phyloP scores from a whole-genome alignment of 2,797 vertebrate species.

The Peromyscus aztecus region DNA sequence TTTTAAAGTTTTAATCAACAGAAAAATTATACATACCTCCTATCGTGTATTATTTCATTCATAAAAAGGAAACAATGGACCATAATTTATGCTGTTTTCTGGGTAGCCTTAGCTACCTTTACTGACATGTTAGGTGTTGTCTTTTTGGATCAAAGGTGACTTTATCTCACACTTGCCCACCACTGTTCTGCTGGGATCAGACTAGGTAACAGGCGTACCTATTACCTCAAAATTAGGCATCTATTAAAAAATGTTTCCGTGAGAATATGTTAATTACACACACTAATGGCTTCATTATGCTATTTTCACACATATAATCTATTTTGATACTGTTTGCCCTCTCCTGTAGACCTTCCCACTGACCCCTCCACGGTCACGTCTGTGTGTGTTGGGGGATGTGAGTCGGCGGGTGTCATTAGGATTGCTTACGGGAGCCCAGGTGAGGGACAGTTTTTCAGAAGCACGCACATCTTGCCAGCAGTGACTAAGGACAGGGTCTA shows the following conservation, averaged over 20 bases:
- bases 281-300: background rate
- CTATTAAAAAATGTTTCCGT: background rate
- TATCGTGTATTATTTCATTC: background rate
- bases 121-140: background rate
- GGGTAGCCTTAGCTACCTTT: too few relatives aligned
- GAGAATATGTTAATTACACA: background rate
- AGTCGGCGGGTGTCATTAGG: background rate
- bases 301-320: background rate
- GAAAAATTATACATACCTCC: background rate
- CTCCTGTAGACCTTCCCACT: background rate
- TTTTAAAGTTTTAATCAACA: background rate
- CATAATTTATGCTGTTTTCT: background rate
- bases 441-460: background rate
- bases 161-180: background rate
- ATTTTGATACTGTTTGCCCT: background rate
- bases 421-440: background rate
- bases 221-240: background rate
- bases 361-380: background rate
- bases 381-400: background rate
- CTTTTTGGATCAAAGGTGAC: background rate
- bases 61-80: background rate
- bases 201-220: background rate
- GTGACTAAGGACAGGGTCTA: background rate
- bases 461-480: background rate
- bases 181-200: too few relatives aligned